These are phyloP conservation scores for Leptoteleia sp. DNA, from an alignment of 1,140 invertebrate genomes.

Conservation along the genomic window DNA sequence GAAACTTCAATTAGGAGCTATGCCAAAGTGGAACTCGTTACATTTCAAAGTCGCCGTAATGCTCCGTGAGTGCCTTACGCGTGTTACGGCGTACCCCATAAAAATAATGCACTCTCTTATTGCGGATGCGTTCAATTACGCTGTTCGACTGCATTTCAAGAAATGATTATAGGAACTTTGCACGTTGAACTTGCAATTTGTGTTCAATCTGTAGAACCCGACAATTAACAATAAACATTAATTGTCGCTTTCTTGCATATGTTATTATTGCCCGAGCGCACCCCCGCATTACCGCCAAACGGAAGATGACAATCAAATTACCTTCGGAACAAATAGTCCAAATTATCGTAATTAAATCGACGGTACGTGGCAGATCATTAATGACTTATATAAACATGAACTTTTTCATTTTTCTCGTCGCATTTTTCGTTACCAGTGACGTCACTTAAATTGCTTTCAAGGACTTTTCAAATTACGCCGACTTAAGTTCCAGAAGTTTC, in stretches of 20 bases:
- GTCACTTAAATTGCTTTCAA: slow-evolving; percentile 3
- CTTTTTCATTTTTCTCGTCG: background rate
- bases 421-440: background rate
- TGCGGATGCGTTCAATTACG: slow-evolving; percentile 67
- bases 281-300: slow-evolving; percentile 32
- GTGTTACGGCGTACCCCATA: slow-evolving; percentile 63
- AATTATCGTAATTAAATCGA: slow-evolving; percentile 49
- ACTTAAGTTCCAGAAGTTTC: too few species aligned
- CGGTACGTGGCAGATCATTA: slow-evolving; percentile 4
- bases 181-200: slow-evolving; percentile 66
- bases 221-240: slow-evolving; percentile 63
- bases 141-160: slow-evolving; percentile 61
- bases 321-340: slow-evolving; percentile 45
- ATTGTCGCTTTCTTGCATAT: slow-evolving; percentile 62
- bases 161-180: slow-evolving; percentile 66
- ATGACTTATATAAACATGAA: slow-evolving; percentile 26
- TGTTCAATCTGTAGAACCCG: slow-evolving; percentile 62
- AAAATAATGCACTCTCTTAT: slow-evolving; percentile 59
- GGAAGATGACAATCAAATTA: slow-evolving; percentile 61
- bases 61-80: slow-evolving; percentile 57
- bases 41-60: slow-evolving; percentile 61
- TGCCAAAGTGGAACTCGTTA: slow-evolving; percentile 64
- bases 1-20: slow-evolving; percentile 60
- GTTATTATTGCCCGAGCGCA: slow-evolving; percentile 39
- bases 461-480: too few species aligned